These are phyloP conservation scores for Pygmarrhopalites habei DNA, from an alignment of 1,140 invertebrate genomes.

Conservation along the genomic window DNA sequence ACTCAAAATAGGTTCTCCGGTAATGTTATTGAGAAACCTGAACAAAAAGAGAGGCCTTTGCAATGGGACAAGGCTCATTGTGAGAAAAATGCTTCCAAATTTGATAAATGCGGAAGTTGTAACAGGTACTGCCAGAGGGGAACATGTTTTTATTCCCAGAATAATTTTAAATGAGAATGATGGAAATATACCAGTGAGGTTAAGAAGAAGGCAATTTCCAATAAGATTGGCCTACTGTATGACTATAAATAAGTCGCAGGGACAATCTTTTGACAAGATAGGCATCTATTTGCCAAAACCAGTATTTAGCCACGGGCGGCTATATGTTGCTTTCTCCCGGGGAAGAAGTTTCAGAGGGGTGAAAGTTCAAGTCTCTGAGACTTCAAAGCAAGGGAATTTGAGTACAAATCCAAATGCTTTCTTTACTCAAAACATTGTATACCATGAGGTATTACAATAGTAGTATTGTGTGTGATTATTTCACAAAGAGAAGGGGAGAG, in stretches of 20 bases:
- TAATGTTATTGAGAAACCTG: constrained; percentile 34
- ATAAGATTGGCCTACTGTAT: neutral
- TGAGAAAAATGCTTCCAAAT: constrained; percentile 6
- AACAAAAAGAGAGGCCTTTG: constrained; percentile 17
- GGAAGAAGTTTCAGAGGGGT: neutral
- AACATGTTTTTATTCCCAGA: constrained; percentile 16
- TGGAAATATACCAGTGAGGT: too few species aligned
- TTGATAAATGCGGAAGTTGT: constrained; percentile 7
- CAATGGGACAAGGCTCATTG: constrained; percentile 36
- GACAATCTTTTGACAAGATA: constrained; percentile 37
- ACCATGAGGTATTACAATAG: too few species aligned
- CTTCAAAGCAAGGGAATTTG: too few species aligned
- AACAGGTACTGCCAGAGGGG: neutral
- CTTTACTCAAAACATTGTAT: too few species aligned
- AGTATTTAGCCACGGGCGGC: constrained; percentile 40
- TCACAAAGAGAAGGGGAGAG: too few species aligned
- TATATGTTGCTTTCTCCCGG: constrained; percentile 40
- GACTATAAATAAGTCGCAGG: constrained; percentile 37
- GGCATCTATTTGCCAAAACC: constrained; percentile 34
- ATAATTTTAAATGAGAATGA: neutral
- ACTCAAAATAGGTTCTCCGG: constrained; percentile 27
- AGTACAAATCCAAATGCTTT: too few species aligned
- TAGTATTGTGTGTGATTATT: too few species aligned
- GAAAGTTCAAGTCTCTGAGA: neutral
- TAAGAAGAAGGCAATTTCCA: neutral